Percentiles rank a stretch among this genome's conserved stretches.
Conservation (phyloP, 2,113 vertebrate genomes). For the Lepisosteus oculatus region DNA sequence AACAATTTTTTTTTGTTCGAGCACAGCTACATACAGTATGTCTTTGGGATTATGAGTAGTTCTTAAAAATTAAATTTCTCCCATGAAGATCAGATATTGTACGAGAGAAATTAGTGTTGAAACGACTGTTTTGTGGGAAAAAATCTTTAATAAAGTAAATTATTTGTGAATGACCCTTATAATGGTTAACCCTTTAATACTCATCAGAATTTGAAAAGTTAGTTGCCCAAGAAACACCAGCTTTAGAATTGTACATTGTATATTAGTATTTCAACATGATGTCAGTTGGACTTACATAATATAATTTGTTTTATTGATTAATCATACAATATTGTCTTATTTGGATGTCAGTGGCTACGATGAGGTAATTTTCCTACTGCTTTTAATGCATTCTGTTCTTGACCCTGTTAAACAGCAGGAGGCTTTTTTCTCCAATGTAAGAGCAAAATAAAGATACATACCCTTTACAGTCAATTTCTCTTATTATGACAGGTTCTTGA, state of each 20-base stretch:
- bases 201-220: no score
- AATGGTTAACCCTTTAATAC: no score
- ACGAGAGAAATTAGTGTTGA: no score
- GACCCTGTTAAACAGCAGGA: constrained; percentile 64
- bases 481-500: constrained; percentile 82
- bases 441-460: constrained; percentile 66
- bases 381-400: constrained; percentile 30
- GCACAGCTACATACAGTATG: no score
- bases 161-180: no score
- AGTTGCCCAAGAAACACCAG: no score
- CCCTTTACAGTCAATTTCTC: constrained; percentile 70
- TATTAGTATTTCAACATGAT: constrained; percentile 54
- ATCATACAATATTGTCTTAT: constrained; percentile 35
- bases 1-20: no score
- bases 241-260: constrained; percentile 8
- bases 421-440: constrained; percentile 65
- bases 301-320: constrained; percentile 70
- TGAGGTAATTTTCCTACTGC: constrained; percentile 56
- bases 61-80: no score
- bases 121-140: no score
- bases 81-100: no score
- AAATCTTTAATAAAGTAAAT: no score
- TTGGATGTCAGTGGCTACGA: constrained; percentile 57
- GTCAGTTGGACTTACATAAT: constrained; percentile 53
- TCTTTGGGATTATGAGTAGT: no score